phyloP scores from a whole-genome alignment of 1,140 invertebrate genomes.

The Mizuhopecten yessoensis region DNA sequence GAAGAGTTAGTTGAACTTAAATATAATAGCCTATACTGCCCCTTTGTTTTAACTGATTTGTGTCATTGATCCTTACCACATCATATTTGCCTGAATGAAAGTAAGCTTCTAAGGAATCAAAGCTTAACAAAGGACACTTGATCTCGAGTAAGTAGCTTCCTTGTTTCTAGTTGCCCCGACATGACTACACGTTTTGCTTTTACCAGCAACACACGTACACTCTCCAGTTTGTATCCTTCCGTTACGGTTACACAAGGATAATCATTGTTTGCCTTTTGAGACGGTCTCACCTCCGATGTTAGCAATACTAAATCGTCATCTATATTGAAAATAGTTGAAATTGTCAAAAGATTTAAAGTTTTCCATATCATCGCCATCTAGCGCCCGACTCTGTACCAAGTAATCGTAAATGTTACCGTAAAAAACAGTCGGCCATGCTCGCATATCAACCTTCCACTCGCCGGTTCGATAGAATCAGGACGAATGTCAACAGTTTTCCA shows the following conservation, averaged over 20 bases:
- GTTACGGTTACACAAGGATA: neutral
- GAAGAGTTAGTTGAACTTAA: constrained; percentile 42
- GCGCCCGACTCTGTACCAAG: constrained; percentile 43
- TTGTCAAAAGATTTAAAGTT: constrained; percentile 55
- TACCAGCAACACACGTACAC: neutral
- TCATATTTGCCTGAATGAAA: neutral
- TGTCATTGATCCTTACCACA: constrained; percentile 4
- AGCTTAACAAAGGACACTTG: constrained; percentile 40
- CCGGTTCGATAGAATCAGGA: neutral
- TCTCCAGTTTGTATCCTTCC: neutral
- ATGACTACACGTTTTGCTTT: neutral
- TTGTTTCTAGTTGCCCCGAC: too few relatives aligned
- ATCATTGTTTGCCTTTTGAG: neutral
- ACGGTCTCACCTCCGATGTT: neutral
- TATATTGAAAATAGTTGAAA: constrained; percentile 52
- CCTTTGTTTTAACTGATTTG: neutral
- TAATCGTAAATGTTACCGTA: constrained; percentile 57
- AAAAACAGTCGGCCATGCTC: constrained; percentile 47
- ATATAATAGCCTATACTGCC: neutral
- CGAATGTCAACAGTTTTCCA: neutral
- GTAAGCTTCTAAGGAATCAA: neutral
- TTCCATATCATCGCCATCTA: constrained; percentile 47
- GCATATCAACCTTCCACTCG: constrained; percentile 55
- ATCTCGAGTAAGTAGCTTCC: constrained; percentile 48
- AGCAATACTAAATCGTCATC: neutral